A percentile compares a stretch with the other conserved stretches of the same genome.
Conservation (phyloP, 2,797 vertebrate genomes). For the Danio aesculapii region DNA sequence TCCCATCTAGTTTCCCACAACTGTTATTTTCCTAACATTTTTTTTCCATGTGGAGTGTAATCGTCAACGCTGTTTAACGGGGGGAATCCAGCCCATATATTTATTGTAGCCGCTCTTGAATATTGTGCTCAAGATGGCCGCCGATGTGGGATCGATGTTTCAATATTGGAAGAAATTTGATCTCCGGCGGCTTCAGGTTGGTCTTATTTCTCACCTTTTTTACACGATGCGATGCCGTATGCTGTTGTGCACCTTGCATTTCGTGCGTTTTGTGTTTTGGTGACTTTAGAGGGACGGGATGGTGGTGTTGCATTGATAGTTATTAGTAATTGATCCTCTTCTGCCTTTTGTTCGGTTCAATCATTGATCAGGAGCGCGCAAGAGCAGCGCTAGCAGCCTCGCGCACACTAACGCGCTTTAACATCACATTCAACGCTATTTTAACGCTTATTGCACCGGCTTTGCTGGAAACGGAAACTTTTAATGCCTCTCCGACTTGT, state of each 20-base stretch:
- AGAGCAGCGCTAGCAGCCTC: slow-evolving; percentile 35
- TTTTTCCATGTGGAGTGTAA: slow-evolving; percentile 74
- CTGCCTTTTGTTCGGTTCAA: slow-evolving; percentile 97
- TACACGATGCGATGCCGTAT: slow-evolving; percentile 55
- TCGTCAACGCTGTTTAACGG: slow-evolving; percentile 79
- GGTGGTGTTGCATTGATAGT: slow-evolving; percentile 86
- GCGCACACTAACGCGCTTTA: slow-evolving; percentile 60
- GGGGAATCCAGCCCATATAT: slow-evolving; percentile 91
- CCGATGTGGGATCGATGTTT: slow-evolving; percentile 97
- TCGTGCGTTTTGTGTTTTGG: slow-evolving; percentile 46
- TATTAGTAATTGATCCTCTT: slow-evolving; percentile 94
- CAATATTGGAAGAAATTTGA: slow-evolving; percentile 97
- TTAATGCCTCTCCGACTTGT: slow-evolving; percentile 72
- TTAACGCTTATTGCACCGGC: slow-evolving; percentile 33
- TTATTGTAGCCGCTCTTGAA: slow-evolving; percentile 91
- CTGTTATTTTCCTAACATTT: slow-evolving; percentile 68
- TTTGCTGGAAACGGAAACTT: slow-evolving; percentile 76
- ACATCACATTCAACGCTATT: slow-evolving; percentile 13
- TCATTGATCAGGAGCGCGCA: slow-evolving; percentile 85
- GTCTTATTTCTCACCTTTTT: slow-evolving; percentile 78
- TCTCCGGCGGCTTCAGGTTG: slow-evolving; percentile 96
- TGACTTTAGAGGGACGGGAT: slow-evolving; percentile 55
- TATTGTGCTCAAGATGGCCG: slow-evolving; percentile 97
- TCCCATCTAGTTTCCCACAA: slow-evolving; percentile 63
- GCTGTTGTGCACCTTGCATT: slow-evolving; percentile 42